A percentile compares a stretch with the other conserved stretches of the same genome.
Conservation (phyloP, 2,113 vertebrate species). For the Spea multiplicata region DNA sequence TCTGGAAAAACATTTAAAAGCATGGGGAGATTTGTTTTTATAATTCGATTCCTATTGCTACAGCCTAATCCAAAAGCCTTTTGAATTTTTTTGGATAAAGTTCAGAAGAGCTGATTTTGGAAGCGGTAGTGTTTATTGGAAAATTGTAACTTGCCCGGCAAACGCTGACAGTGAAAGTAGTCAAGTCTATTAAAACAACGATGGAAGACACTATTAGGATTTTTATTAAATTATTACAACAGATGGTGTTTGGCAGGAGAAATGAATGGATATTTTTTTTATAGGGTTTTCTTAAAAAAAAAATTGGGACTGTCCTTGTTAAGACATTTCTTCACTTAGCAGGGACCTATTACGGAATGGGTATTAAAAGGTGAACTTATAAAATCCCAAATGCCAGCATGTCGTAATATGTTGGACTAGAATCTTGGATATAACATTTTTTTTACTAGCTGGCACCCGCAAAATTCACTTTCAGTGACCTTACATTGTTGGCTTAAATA, state of each 20-base stretch:
- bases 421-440: no score
- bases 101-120: constrained; percentile 63
- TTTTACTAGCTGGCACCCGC: no score
- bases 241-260: constrained; percentile 51
- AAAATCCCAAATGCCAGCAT: not conserved
- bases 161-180: constrained; percentile 60
- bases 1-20: constrained; percentile 63
- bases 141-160: constrained; percentile 63
- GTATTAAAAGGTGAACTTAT: not conserved
- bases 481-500: no score
- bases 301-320: constrained; percentile 11
- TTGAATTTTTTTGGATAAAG: constrained; percentile 57
- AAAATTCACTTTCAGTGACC: no score
- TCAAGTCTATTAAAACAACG: constrained; percentile 59
- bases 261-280: constrained; percentile 9
- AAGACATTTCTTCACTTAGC: not conserved
- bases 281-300: constrained; percentile 37
- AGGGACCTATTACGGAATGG: not conserved
- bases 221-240: constrained; percentile 56
- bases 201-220: constrained; percentile 55
- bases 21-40: constrained; percentile 60
- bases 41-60: constrained; percentile 65
- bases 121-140: constrained; percentile 60
- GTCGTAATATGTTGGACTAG: no score
- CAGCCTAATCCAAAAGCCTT: constrained; percentile 59